Conservation (phyloP, 2,888 invertebrate species). For the Tubulanus polymorphus region DNA sequence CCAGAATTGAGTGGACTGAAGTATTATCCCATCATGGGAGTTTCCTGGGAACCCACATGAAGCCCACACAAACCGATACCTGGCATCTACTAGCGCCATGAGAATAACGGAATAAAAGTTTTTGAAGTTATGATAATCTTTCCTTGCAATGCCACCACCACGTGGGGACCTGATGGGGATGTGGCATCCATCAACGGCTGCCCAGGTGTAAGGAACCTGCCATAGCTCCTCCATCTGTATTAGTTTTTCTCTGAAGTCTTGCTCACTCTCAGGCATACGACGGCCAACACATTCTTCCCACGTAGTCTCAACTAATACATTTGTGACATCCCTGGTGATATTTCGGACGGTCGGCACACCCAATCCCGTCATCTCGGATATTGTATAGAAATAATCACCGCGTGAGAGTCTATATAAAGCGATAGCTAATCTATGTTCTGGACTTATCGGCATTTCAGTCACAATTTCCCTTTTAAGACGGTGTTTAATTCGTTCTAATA, state of each 20-base stretch:
- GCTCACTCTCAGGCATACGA: neutral
- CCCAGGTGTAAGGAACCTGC: neutral
- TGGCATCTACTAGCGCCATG: neutral
- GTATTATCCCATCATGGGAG: neutral
- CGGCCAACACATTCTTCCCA: neutral
- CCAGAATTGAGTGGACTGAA: neutral
- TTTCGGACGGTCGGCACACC: neutral
- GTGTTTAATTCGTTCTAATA: neutral
- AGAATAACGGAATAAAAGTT: neutral
- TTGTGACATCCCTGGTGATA: neutral
- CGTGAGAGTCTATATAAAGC: neutral
- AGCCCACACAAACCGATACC: neutral
- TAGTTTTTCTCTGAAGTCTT: neutral
- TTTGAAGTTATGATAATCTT: neutral
- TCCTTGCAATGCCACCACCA: neutral
- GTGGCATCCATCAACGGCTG: neutral
- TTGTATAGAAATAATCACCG: neutral
- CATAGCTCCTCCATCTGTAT: neutral
- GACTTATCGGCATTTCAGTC: neutral
- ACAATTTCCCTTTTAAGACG: neutral
- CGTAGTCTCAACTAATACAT: neutral
- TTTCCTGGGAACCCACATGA: too few relatives aligned
- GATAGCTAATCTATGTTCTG: neutral
- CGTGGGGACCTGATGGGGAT: neutral
- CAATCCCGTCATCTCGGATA: neutral